phyloP scores from a whole-genome alignment of 2,888 invertebrate genomes.

The Polydrusus pterygomalis region DNA sequence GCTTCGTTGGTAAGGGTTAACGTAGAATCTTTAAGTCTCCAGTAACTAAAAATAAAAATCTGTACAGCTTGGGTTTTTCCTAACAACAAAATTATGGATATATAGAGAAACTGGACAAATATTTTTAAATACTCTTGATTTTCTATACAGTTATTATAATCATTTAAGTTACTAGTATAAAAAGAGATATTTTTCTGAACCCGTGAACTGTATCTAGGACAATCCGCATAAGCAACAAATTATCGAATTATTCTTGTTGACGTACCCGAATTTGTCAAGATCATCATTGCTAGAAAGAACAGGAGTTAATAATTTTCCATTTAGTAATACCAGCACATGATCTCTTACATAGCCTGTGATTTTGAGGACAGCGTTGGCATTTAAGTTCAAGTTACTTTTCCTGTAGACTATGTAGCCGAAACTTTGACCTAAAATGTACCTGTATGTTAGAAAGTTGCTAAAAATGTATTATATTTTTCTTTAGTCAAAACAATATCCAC shows the following conservation, averaged over 20 bases:
- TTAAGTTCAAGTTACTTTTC: slow-evolving; percentile 64
- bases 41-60: slow-evolving; percentile 51
- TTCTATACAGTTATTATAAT: too few species aligned
- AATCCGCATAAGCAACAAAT: too few species aligned
- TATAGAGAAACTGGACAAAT: too few species aligned
- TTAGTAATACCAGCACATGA: slow-evolving; percentile 72
- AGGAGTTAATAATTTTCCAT: slow-evolving; percentile 69
- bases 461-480: too few species aligned
- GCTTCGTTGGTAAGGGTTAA: slow-evolving; percentile 57
- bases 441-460: too few species aligned
- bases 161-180: too few species aligned
- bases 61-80: too few species aligned
- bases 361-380: slow-evolving; percentile 63
- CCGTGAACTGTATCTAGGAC: too few species aligned
- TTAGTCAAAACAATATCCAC: too few species aligned
- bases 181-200: too few species aligned
- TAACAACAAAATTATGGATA: too few species aligned
- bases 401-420: slow-evolving; percentile 76
- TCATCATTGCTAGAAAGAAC: slow-evolving; percentile 58
- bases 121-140: too few species aligned
- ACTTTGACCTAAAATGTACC: slow-evolving; percentile 74
- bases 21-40: slow-evolving; percentile 61
- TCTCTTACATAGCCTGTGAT: slow-evolving; percentile 72
- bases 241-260: background rate
- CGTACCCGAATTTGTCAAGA: slow-evolving; percentile 47